phyloP scores from a whole-genome alignment of 2,797 vertebrate genomes.

The Acipenser ruthenus region DNA sequence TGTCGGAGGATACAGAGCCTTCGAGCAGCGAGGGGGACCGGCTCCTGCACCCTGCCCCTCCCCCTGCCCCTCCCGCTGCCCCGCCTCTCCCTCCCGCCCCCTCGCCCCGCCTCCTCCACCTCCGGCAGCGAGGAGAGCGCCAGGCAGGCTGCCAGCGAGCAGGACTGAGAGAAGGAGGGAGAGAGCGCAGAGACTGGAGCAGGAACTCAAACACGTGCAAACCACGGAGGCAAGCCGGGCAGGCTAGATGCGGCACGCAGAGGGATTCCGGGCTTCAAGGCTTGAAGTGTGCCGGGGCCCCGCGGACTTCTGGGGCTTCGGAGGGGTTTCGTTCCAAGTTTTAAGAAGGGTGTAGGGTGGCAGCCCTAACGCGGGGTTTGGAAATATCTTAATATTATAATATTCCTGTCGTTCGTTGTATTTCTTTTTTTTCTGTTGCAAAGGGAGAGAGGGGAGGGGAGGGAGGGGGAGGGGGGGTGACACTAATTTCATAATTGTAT shows the following conservation, averaged over 20 bases:
- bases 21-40: constrained; percentile 35
- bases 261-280: not conserved
- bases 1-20: constrained; percentile 76
- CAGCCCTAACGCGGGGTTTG: constrained; percentile 10
- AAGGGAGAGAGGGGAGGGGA: constrained; percentile 10
- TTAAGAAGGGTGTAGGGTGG: not conserved
- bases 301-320: too few species aligned
- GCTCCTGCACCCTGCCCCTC: constrained; percentile 18
- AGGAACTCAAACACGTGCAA: not conserved
- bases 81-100: constrained; percentile 33
- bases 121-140: constrained; percentile 50
- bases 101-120: constrained; percentile 31
- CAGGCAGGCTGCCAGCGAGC: constrained; percentile 39
- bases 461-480: not conserved
- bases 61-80: constrained; percentile 24
- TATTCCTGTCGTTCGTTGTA: constrained; percentile 9
- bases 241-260: not conserved
- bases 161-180: constrained; percentile 38
- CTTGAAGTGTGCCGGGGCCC: not conserved
- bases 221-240: too few species aligned
- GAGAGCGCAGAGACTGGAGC: constrained; percentile 14
- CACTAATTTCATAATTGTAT: constrained; percentile 9
- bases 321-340: not conserved
- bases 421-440: constrained; percentile 18
- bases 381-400: constrained; percentile 21